A percentile compares a stretch with the other conserved stretches of the same genome.
These are phyloP conservation scores for Pelmatolapia mariae DNA, from an alignment of 2,113 vertebrate species.

Conservation along the genomic window DNA sequence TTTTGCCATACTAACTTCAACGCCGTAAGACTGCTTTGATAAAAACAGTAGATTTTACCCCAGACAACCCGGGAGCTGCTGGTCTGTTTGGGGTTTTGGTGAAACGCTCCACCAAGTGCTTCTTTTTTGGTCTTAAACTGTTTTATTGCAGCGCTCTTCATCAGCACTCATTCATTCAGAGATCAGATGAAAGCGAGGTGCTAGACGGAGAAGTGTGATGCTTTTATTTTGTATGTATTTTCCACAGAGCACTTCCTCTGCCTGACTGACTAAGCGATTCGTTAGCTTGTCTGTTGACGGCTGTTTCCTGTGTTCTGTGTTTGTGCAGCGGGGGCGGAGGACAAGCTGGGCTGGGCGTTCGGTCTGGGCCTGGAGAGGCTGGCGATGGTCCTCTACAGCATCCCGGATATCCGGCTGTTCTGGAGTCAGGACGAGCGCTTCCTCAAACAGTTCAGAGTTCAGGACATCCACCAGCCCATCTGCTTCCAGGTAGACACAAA, in stretches of 20 bases:
- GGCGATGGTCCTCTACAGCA: slow-evolving; percentile 89
- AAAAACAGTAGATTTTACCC: not conserved
- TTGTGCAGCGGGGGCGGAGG: slow-evolving; percentile 80
- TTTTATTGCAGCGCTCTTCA: not conserved
- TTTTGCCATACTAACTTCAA: not conserved
- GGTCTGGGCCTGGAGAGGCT: slow-evolving; percentile 90
- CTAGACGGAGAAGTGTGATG: not conserved
- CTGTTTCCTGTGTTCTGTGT: not conserved
- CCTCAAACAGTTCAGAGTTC: slow-evolving; percentile 80
- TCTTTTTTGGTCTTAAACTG: not conserved
- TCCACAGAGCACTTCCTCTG: not conserved
- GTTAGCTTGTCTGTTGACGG: not conserved
- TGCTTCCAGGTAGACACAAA: slow-evolving; percentile 75
- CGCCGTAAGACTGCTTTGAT: not conserved
- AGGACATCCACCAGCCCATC: slow-evolving; percentile 77
- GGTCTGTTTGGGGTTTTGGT: not conserved
- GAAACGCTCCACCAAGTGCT: not conserved
- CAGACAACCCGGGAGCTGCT: not conserved
- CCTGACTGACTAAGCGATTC: not conserved
- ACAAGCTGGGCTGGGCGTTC: slow-evolving; percentile 91
- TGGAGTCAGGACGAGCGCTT: slow-evolving; percentile 92
- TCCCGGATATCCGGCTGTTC: slow-evolving; percentile 94
- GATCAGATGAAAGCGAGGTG: not conserved
- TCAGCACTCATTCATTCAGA: not conserved
- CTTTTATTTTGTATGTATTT: not conserved